Evolutionary conservation across 2,888 invertebrate species (phyloP).

Genomic region (Coenonympha glycerion): DNA sequence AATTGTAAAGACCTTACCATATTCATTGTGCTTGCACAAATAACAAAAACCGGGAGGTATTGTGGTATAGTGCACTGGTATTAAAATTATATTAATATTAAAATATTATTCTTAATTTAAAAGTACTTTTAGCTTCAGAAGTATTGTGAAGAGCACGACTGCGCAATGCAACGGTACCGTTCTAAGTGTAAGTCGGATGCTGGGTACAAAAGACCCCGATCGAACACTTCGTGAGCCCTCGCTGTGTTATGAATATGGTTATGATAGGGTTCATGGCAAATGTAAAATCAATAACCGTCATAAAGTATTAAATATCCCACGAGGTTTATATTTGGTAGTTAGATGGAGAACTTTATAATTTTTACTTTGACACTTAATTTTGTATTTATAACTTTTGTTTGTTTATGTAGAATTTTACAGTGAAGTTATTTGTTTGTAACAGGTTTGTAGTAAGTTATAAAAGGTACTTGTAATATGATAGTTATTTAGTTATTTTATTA

Average conservation of each 20-base stretch:
- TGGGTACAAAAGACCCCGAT: slow-evolving; percentile 61
- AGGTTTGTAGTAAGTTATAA: background rate
- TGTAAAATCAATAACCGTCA: slow-evolving; percentile 53
- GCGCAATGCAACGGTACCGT: slow-evolving; percentile 50
- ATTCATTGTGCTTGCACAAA: slow-evolving; percentile 66
- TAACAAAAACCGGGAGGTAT: slow-evolving; percentile 48
- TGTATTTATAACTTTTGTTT: background rate
- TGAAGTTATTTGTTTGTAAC: background rate
- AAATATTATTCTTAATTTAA: slow-evolving; percentile 38
- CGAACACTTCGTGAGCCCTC: slow-evolving; percentile 47
- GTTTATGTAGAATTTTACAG: background rate
- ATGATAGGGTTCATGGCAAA: slow-evolving; percentile 56
- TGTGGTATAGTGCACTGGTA: slow-evolving; percentile 48
- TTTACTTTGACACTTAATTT: too few species aligned
- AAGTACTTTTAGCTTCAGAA: slow-evolving; percentile 39
- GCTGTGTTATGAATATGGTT: slow-evolving; percentile 42
- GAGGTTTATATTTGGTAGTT: background rate
- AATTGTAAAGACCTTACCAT: slow-evolving; percentile 66
- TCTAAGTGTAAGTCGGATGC: slow-evolving; percentile 58
- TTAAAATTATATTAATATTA: slow-evolving; percentile 49
- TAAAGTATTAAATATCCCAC: slow-evolving; percentile 5
- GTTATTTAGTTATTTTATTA: too few species aligned
- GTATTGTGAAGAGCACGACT: slow-evolving; percentile 55
- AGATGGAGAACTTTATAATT: background rate
- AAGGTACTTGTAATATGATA: too few species aligned